Percentiles rank a stretch among this genome's conserved stretches.
Conservation (phyloP, 1,140 invertebrate species). For the Ostrea edulis region DNA sequence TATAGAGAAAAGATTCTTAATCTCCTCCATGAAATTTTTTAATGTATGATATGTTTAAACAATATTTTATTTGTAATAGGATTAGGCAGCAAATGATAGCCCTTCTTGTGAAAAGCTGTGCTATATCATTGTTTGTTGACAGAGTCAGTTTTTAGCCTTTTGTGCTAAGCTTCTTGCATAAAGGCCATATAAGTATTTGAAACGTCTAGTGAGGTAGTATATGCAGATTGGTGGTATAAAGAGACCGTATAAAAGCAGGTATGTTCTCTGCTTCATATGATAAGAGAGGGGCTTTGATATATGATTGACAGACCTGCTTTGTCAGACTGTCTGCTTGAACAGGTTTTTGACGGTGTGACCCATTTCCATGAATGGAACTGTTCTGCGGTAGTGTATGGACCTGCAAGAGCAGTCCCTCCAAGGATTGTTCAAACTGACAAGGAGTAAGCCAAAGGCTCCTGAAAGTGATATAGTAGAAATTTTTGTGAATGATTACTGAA, state of each 20-base stretch:
- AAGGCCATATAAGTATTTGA: background rate
- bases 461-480: background rate
- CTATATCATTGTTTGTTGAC: background rate
- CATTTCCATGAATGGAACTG: conserved; percentile 24
- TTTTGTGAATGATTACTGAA: conserved; percentile 1
- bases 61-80: too few relatives aligned
- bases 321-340: conserved; percentile 30
- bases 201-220: background rate
- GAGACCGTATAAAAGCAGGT: background rate
- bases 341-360: conserved; percentile 34
- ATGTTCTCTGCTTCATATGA: background rate
- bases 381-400: conserved; percentile 8
- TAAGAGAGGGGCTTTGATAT: background rate
- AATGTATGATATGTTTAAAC: too few relatives aligned
- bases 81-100: too few relatives aligned
- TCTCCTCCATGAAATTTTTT: too few relatives aligned
- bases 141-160: background rate
- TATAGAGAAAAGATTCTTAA: too few relatives aligned
- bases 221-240: background rate
- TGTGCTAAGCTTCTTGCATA: background rate
- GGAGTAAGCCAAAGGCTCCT: too few relatives aligned
- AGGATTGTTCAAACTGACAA: background rate
- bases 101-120: too few relatives aligned
- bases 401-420: background rate
- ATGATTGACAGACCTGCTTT: conserved; percentile 35